These are phyloP conservation scores for Bombylius discolor DNA, from an alignment of 2,888 invertebrate genomes.

Conservation along the genomic window DNA sequence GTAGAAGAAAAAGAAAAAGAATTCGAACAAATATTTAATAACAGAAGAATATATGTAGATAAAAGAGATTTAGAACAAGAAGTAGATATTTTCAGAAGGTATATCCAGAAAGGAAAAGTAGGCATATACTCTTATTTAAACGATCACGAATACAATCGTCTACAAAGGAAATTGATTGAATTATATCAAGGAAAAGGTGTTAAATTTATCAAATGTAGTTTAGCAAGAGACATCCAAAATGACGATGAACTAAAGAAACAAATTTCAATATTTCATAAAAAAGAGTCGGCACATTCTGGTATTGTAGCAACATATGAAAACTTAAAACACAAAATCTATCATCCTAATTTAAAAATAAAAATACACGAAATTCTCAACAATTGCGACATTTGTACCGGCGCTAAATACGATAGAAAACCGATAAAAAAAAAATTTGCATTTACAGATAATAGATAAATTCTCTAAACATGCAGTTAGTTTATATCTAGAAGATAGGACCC, in stretches of 20 bases:
- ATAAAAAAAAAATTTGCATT: slow-evolving; percentile 5
- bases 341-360: not conserved
- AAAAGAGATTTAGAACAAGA: too few relatives aligned
- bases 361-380: slow-evolving; percentile 5
- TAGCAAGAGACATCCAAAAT: not conserved
- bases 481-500: slow-evolving; percentile 8
- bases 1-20: too few relatives aligned
- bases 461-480: slow-evolving; percentile 11
- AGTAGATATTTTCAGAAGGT: not conserved
- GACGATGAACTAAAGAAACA: not conserved
- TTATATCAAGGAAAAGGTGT: not conserved
- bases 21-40: not conserved
- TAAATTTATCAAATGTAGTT: not conserved
- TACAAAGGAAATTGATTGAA: not conserved
- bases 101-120: not conserved
- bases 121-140: not conserved
- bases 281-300: not conserved
- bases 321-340: not conserved
- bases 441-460: slow-evolving; percentile 12
- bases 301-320: not conserved
- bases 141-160: not conserved
- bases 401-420: too few relatives aligned
- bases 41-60: too few relatives aligned
- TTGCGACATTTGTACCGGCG: too few relatives aligned
- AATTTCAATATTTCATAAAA: slow-evolving; percentile 1